Base-by-base conservation (phyloP, 1,140 invertebrate genomes). In the Trichoplusia ni region DNA sequence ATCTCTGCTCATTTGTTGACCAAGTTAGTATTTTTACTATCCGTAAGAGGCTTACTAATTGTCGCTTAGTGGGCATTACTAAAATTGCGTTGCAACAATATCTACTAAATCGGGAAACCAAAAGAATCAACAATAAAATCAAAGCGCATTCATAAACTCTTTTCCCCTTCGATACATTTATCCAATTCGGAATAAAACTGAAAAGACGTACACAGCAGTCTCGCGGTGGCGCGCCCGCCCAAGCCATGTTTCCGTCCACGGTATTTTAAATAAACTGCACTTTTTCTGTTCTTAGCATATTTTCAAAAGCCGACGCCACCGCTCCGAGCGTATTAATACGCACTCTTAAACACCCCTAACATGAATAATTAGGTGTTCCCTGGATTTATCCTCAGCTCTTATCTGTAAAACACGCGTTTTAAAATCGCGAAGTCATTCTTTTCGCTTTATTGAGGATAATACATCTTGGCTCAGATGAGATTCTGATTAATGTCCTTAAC, bases 311-410 rank as follows among this genome's bases (percentile, higher is more conserved):
- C 69, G 64, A 75, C 73, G 64, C 56, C 73, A 62, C 56, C 65
- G 67, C 81, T 71, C 65, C 62, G 44, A 67, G 78, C 81, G 65
- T 82, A 79, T 88, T 88, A 87, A 86, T 85, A 89, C 81, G 75
- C 71, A 68, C 75, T 79, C 80, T 83, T 84, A 82, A 82, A 82
- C 84, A 81, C 79, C 85, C 88, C 82, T 81, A 79, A 89, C 86
- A 86, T 87, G 87, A 90, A 89, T 89, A 89, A 90, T 90, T 90
- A 90, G 82, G 79, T 88, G 84, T 89, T 88, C 84, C 75, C 77
- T 65, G 73, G 78, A 81, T 87, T 87, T 84, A 80, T 86, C 69
- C 75, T 66, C 62, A 69, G 58, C 71, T 74, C 64, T 86, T 86
- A 90, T 90, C 87, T 77, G 69, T 78, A 79, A 74, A 83, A 90